Conservation (phyloP, 2,888 invertebrate genomes). For the Drosophila lutescens region DNA sequence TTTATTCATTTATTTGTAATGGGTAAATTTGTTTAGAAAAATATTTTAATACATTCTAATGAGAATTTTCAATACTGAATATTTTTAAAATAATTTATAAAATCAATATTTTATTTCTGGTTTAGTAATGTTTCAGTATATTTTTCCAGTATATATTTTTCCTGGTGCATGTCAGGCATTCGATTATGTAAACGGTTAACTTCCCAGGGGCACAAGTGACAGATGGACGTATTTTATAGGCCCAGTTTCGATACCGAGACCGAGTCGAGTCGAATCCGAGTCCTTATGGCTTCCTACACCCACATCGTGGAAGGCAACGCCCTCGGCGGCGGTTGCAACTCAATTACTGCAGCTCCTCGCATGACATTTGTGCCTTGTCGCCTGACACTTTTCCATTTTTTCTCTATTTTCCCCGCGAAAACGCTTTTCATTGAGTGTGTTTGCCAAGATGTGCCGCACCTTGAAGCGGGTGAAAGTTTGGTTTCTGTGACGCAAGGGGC, state of each 20-base stretch:
- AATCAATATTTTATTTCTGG: too few species aligned
- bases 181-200: slow-evolving; percentile 26
- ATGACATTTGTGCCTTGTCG: slow-evolving; percentile 34
- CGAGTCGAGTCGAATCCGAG: slow-evolving; percentile 4
- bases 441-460: slow-evolving; percentile 37
- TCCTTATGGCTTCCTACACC: slow-evolving; percentile 20
- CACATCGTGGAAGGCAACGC: slow-evolving; percentile 29
- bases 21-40: too few species aligned
- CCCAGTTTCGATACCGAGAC: slow-evolving; percentile 23
- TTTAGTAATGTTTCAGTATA: too few species aligned
- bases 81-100: too few species aligned
- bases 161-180: neutral
- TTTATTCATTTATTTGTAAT: too few species aligned
- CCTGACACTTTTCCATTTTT: slow-evolving; percentile 24
- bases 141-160: neutral
- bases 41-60: too few species aligned
- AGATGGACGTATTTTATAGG: slow-evolving; percentile 35
- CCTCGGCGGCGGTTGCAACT: slow-evolving; percentile 52
- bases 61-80: too few species aligned
- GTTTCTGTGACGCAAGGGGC: slow-evolving; percentile 24
- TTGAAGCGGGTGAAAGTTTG: slow-evolving; percentile 43
- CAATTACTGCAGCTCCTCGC: slow-evolving; percentile 51
- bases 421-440: slow-evolving; percentile 27
- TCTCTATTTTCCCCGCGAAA: slow-evolving; percentile 24
- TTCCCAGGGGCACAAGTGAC: slow-evolving; percentile 37